Percentiles rank a stretch among this genome's conserved stretches.
phyloP scores from a whole-genome alignment of 2,113 vertebrate species.

The Falcunculus frontatus region DNA sequence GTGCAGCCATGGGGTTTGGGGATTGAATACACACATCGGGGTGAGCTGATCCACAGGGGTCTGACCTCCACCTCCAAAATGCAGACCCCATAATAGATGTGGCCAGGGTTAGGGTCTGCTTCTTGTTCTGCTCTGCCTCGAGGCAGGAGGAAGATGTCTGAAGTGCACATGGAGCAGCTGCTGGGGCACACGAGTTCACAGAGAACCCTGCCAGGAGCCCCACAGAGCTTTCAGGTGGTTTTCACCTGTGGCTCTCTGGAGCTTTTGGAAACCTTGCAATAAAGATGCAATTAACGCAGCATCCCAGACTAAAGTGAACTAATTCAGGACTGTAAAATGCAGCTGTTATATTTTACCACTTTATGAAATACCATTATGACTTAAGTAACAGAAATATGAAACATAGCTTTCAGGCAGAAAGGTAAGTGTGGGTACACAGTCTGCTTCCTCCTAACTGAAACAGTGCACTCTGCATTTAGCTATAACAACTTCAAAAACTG shows the following conservation, averaged over 20 bases:
- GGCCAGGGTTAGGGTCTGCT: not conserved
- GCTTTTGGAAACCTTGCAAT: not conserved
- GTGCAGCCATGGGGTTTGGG: not conserved
- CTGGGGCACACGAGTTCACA: not conserved
- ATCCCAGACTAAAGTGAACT: not conserved
- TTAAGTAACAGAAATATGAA: not conserved
- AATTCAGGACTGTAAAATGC: not conserved
- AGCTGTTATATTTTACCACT: not conserved
- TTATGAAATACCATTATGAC: not conserved
- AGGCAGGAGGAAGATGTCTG: not conserved
- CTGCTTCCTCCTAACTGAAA: not conserved
- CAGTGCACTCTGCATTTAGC: not conserved
- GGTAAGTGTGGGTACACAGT: not conserved
- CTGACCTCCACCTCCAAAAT: not conserved
- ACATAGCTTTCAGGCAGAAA: not conserved
- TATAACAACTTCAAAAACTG: not conserved
- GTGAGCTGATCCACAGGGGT: not conserved
- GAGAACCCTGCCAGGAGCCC: not conserved
- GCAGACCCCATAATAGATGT: not conserved
- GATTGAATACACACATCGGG: accelerated
- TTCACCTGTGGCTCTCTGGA: not conserved
- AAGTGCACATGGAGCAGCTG: not conserved
- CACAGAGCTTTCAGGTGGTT: not conserved
- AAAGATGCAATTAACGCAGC: not conserved
- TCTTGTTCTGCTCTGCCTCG: not conserved